phyloP scores from a whole-genome alignment of 2,797 vertebrate species.

The Dromococcyx pavoninus region DNA sequence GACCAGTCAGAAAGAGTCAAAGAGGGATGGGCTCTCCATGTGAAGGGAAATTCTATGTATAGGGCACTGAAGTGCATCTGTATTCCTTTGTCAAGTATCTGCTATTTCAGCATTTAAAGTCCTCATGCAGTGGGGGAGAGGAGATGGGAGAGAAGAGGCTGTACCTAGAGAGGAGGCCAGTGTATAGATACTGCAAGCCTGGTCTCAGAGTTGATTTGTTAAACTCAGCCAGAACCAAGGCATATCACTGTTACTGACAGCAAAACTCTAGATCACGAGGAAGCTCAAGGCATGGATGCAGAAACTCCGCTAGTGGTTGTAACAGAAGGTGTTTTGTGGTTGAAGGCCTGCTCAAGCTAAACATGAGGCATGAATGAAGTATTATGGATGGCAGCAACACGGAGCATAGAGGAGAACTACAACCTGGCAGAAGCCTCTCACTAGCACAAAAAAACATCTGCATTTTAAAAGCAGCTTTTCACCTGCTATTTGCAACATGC shows the following conservation, averaged over 20 bases:
- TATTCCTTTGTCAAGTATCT: not conserved
- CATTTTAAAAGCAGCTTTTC: not conserved
- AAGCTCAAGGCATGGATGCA: not conserved
- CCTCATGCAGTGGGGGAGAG: not conserved
- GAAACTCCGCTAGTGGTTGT: accelerated
- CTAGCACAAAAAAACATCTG: not conserved
- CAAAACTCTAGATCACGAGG: not conserved
- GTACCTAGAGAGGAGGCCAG: not conserved
- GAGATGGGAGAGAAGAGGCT: not conserved
- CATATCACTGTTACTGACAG: not conserved
- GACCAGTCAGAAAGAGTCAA: not conserved
- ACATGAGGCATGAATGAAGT: not conserved
- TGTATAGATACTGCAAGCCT: not conserved
- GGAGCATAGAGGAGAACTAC: accelerated
- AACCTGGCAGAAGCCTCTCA: not conserved
- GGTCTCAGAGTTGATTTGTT: not conserved
- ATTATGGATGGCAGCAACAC: not conserved
- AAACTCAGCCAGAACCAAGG: not conserved
- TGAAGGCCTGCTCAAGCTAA: not conserved
- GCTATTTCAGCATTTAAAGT: not conserved
- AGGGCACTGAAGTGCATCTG: not conserved
- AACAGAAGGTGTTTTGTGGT: not conserved
- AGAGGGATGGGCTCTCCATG: not conserved
- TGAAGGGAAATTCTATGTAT: accelerated
- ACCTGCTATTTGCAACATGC: not conserved